Evolutionary conservation across 2,888 invertebrate genomes (phyloP).

Genomic region (Metallyticus violacea): DNA sequence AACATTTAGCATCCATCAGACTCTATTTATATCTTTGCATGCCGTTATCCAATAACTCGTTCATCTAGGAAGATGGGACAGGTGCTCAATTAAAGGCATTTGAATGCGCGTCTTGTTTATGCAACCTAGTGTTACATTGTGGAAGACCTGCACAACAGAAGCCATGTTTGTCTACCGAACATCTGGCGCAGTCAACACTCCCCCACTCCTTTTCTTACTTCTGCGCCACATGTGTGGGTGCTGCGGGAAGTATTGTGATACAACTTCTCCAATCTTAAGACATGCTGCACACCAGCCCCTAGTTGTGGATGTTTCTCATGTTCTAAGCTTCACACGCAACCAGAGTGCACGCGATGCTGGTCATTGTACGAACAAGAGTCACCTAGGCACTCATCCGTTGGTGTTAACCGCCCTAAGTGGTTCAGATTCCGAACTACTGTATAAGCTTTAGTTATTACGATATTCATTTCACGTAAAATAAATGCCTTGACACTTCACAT

Average conservation of each 20-base stretch:
- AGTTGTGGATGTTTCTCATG: too few relatives aligned
- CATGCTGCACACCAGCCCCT: not conserved
- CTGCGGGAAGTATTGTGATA: not conserved
- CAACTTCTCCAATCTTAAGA: not conserved
- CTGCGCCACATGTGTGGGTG: not conserved
- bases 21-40: not conserved
- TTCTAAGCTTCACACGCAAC: not conserved
- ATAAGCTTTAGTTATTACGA: too few relatives aligned
- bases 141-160: not conserved
- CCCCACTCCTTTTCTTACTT: too few relatives aligned
- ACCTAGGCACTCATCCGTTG: too few relatives aligned
- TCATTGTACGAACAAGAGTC: too few relatives aligned
- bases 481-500: too few relatives aligned
- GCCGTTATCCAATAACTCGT: not conserved
- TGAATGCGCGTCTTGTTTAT: not conserved
- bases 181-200: not conserved
- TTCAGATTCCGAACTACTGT: too few relatives aligned
- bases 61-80: not conserved
- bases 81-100: not conserved
- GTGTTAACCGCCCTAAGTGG: too few relatives aligned
- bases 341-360: not conserved
- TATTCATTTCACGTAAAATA: too few relatives aligned
- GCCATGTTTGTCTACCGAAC: not conserved
- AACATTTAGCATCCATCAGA: too few relatives aligned
- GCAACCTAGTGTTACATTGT: not conserved